A percentile compares a stretch with the other conserved stretches of the same genome.
Evolutionary conservation across 2,888 invertebrate species (phyloP).

Genomic region (Trichogramma dendrolimi): DNA sequence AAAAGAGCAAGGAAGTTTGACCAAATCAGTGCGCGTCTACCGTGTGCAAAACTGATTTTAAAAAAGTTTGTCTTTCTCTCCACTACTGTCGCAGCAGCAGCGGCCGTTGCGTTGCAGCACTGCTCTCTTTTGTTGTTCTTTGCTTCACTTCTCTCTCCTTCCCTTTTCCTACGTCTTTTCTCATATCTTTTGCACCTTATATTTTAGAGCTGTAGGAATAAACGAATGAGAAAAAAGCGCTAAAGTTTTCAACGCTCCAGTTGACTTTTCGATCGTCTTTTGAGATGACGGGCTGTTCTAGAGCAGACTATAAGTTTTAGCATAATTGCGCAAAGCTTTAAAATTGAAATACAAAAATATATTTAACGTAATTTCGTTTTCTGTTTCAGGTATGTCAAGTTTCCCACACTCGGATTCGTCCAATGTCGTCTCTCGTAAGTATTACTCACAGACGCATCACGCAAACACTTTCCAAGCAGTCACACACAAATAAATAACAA

Average conservation of each 20-base stretch:
- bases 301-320: neutral
- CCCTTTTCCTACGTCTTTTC: neutral
- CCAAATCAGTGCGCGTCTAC: constrained; percentile 20
- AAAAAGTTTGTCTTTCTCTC: constrained; percentile 13
- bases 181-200: neutral
- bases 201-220: neutral
- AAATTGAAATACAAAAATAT: neutral
- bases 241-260: constrained; percentile 13
- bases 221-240: constrained; percentile 9
- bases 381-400: constrained; percentile 27
- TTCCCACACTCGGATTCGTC: constrained; percentile 22
- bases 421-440: constrained; percentile 27
- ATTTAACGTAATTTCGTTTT: neutral
- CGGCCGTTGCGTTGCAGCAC: no score
- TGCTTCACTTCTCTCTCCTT: neutral
- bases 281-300: neutral
- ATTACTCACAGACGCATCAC: neutral
- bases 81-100: no score
- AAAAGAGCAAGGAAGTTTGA: constrained; percentile 17
- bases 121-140: constrained; percentile 13
- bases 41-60: constrained; percentile 20
- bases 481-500: no score
- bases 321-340: neutral
- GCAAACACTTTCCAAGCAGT: no score
- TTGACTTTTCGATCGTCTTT: neutral